phyloP scores from a whole-genome alignment of 2,113 vertebrate species.

The Muscicapa adusta region DNA sequence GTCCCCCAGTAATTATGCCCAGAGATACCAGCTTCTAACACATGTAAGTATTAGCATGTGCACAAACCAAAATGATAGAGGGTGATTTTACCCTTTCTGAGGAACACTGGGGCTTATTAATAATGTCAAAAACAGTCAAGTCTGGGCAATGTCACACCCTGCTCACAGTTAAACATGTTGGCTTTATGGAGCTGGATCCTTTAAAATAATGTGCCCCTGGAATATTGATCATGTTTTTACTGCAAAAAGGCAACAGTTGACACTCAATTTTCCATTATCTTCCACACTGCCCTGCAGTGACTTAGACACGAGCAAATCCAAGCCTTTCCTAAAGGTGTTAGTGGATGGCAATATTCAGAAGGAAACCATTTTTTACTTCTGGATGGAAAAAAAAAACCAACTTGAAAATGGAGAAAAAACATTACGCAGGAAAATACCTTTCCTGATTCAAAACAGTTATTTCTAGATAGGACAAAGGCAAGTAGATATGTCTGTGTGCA shows the following conservation, averaged over 20 bases:
- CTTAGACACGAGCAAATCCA: neutral
- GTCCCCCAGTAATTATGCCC: slow-evolving; percentile 13
- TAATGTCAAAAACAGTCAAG: neutral
- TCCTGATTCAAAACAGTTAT: neutral
- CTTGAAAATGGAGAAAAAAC: neutral
- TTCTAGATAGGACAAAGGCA: neutral
- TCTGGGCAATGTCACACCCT: neutral
- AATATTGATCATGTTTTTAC: neutral
- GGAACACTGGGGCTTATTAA: neutral
- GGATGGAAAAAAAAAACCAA: neutral
- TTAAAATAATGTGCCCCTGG: neutral
- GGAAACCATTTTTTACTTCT: neutral
- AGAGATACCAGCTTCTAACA: neutral
- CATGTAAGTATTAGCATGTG: neutral
- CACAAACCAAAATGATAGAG: neutral
- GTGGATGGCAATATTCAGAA: neutral
- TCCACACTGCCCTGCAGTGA: neutral
- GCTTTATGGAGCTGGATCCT: neutral
- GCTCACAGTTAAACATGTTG: neutral
- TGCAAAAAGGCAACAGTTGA: neutral
- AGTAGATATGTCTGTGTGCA: neutral
- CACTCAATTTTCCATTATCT: neutral
- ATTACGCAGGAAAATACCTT: neutral
- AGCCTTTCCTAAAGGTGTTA: neutral
- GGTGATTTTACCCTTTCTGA: neutral